Base-by-base conservation (phyloP, 2,113 vertebrate genomes). In the Sebastes fasciatus region DNA sequence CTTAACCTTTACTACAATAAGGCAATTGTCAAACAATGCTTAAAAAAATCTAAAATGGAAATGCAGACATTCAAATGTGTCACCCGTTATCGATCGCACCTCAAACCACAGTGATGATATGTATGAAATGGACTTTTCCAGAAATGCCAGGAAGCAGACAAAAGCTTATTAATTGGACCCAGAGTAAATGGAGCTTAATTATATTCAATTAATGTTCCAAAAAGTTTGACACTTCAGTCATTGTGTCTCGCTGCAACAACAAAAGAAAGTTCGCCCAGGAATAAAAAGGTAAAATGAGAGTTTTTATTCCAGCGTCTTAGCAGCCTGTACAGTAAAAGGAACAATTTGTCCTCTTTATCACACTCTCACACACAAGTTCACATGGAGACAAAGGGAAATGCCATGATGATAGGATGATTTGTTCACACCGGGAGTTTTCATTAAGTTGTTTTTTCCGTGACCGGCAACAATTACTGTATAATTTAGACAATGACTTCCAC, bases 1-100 rank as follows among this genome's bases (percentile, higher is more conserved):
- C 78, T 62, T 93, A 90, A 91, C 90, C 87, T 94, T 92, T 92
- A 60, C 43, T 77, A 87, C 55, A 68, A 60, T 60, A 66, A 82
- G 62, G 43, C 52, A 68, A 62, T 43, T 74, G 83, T 90, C 86
- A 90, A 80, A 75, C 23, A 69, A 63, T 54, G 60, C 51, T 78
- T 54, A 26, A 78, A 69, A 84, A 90, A 89, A 69, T 86, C 79
- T 80, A 85, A 93, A 87, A 91, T 89, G 87, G 74, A 88, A 89
- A 91, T 93, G 55, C 74, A 74, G 77, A 83, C 79, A 88, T 90
- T 89, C 54, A 1, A 65, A 65, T 57, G 64, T 79, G 82, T 85
- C 82, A 74, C 34, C 8, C 51, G 2, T 19, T 75, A 90, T 88
- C 49, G 89, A 89, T 80, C n/a, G 5, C 4, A 42, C 21, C 26